These are phyloP conservation scores for Turritopsis dohrnii DNA, from an alignment of 30 jellyfish, hydroid and myxozoan genomes.

Conservation along the genomic window DNA sequence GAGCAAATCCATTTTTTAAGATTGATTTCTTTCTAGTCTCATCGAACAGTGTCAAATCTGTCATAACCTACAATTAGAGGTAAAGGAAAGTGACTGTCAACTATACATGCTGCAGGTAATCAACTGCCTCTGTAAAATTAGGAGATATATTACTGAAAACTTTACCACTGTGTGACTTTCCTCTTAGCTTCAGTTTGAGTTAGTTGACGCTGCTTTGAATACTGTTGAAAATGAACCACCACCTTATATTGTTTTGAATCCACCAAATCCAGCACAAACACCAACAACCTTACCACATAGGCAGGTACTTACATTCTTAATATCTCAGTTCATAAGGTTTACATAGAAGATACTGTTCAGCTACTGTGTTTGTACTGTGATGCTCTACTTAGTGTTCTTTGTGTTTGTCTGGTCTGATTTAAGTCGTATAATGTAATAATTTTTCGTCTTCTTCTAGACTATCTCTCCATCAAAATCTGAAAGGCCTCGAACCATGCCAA, in stretches of 20 bases:
- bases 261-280: constrained; percentile 1
- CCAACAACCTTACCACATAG: neutral
- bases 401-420: no score
- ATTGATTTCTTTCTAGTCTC: constrained; percentile 20
- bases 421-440: no score
- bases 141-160: neutral
- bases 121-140: neutral
- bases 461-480: neutral
- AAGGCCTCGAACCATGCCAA: neutral
- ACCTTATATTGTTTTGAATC: constrained; percentile 11
- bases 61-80: constrained; percentile 35
- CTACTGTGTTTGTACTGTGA: no score
- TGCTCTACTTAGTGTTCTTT: no score
- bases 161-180: neutral
- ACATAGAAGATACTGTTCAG: no score
- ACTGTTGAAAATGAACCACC: neutral
- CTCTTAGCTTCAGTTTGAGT: constrained; percentile 13
- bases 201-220: neutral
- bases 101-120: constrained; percentile 40
- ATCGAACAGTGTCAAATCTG: constrained; percentile 34
- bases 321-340: no score
- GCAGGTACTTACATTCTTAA: neutral
- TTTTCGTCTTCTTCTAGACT: neutral
- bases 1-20: no score
- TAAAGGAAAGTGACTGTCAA: constrained; percentile 48